Evolutionary conservation across 1,140 invertebrate species (phyloP), one percentile per base, ranked within the genome.

Genomic region (Cydia splendana): DNA sequence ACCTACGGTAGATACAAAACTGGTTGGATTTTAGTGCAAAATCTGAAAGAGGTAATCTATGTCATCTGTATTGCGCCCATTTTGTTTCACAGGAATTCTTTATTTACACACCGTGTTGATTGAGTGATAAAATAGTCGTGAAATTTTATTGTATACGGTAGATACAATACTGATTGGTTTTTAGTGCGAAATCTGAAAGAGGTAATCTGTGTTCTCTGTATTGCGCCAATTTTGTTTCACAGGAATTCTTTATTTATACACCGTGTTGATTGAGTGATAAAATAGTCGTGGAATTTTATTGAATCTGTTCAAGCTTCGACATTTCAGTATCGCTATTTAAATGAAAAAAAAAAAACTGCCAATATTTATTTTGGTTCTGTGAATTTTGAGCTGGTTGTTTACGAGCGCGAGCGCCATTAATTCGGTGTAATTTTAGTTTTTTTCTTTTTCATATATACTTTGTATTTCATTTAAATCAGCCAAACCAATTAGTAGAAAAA

Each of bases 191-290:
- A n/a, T 57, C 53, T 57, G n/a, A 2, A 18, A 18, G 15, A 57
- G 15, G 53, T 18, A 57, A 18, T 57, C 53, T n/a, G 0, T 51
- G 53, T 2, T 20, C 1, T 57, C 53, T 7, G 53, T n/a, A 57
- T 57, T 51, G 48, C 53, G 15, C 53, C 53, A 57, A 57, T 57
- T 57, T 57, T 57, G 53, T 57, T 57, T n/a, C 53, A 57, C 53
- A 18, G 53, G 53, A 57, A 57, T 57, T n/a, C 53, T 57, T 57
- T 18, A 57, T 57, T 57, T 57, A 5, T 57, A 18, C 53, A 57
- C 53, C 53, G 15, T 57, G 53, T 57, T 57, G 53, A 57, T 57
- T 57, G 53, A 57, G 53, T 57, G 53, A 10, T 34, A 34, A 34
- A 34, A 34, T 34, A 34, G 34, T 34, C 34, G 34, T 34, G 5